Evolutionary conservation across 2,797 vertebrate genomes (phyloP), one percentile per base, ranked within the genome.

Genomic region (Rhinophrynus dorsalis): DNA sequence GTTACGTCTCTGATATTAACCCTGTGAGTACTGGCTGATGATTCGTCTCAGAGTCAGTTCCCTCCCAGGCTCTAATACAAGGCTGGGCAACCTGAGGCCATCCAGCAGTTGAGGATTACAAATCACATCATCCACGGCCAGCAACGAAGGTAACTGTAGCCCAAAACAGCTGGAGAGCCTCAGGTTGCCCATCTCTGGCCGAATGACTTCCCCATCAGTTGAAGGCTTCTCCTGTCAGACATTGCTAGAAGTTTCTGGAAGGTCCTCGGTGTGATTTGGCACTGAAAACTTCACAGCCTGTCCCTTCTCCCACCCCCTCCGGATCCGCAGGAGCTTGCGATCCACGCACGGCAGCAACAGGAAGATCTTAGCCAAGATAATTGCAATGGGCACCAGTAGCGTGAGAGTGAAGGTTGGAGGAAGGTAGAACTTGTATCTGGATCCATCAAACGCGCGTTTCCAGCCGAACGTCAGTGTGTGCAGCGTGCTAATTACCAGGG

Each of bases 391-490:
- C 45, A 94, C 83, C 1, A 89, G 75, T 62, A 94, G 85, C 0
- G 92, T 90, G 78, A 97, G 85, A 0, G 93, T 81, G 77, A 90
- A 95, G 30, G 90, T 90, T 0, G 95, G 95, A 0, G 95, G 94
- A 68, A 96, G 85, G 85, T 88, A 93, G 79, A 94, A 96, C 10
- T 83, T 87, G 80, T 96, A 95, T 23, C 82, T 78, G 4, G 40
- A 78, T 11, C 90, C 79, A 12, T 88, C 82, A 0, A 96, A 94
- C 35, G 93, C 86, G 0, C 89, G 85, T 2, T 86, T 84, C 95
- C 94, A 96, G 58, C 92, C 93, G 0, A 93, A 94, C 0, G 92
- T 91, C 9, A 97, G 89, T 0, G 91, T 90, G 84, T 96, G 95
- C 68, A 92, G 78, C 0, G 92, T 85, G 78, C 89, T 89, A 57